Evolutionary conservation across 1,140 invertebrate species (phyloP), one percentile per base, ranked within the genome.

Genomic region (Lasaia peninsularis): DNA sequence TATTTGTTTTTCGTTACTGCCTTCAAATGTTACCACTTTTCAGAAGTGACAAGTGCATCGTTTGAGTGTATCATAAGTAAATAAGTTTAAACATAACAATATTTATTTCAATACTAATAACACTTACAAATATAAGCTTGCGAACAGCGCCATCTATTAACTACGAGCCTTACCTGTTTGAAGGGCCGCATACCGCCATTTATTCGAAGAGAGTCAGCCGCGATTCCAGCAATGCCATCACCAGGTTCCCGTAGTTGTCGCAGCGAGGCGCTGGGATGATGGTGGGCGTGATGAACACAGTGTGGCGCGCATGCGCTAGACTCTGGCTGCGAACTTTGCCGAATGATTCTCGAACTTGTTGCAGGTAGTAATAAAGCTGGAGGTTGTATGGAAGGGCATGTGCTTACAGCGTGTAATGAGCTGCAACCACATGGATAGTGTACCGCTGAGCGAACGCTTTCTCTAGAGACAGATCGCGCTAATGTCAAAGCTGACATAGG

Each of bases 121-220:
- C 9, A 44, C 9, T n/a, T 52, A 54, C 2, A 18, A 28, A 28
- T 9, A 14, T 12, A 24, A 31, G 44, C 2, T 44, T 55, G 16
- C 28, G 37, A 20, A 57, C 24, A 63, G 40, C 59, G 78, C 80
- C 83, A 86, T 73, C 83, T 86, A 69, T 33, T 61, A 62, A 53
- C 44, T 56, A 20, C 52, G 34, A 37, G 58, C 67, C 90, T 92
- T 93, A 97, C 96, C 95, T 99, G 97, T 90, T 97, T 97, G 89
- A 98, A 99, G 72, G 97, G 97, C 68, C 97, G 92, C 90, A 99
- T 96, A 61, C 97, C 98, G 51, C 98, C 98, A 90, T 98, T 99
- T 88, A 99, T 97, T 66, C 98, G 92, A 69, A 99, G 92, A 31
- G 97, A 98, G 89, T 98, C 97, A n/a, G 97, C 97, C 1, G 97